Conservation (phyloP, 2,113 vertebrate species). For the Pseudorhombus dupliciocellatus region DNA sequence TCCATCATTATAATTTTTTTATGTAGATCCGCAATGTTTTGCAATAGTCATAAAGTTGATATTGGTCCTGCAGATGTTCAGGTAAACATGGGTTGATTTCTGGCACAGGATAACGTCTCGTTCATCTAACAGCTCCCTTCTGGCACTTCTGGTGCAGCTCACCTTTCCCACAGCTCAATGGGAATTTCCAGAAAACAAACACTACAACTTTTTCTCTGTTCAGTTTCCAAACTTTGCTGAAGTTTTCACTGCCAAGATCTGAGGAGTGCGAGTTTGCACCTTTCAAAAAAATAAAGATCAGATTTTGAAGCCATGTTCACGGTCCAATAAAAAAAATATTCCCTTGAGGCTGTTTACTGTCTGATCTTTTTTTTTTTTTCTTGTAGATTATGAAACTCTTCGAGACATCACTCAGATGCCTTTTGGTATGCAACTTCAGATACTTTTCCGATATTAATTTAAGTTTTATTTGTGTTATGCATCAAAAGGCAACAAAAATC, state of each 20-base stretch:
- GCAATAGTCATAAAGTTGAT: neutral
- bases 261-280: neutral
- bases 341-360: neutral
- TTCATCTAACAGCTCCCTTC: too few relatives aligned
- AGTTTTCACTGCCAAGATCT: neutral
- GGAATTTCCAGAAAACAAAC: too few relatives aligned
- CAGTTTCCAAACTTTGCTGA: slow-evolving; percentile 14
- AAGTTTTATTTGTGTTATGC: too few relatives aligned
- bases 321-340: neutral
- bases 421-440: neutral
- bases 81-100: slow-evolving; percentile 2
- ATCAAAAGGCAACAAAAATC: too few relatives aligned
- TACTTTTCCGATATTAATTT: too few relatives aligned
- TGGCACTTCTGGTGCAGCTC: too few relatives aligned
- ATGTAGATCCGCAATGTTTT: too few relatives aligned
- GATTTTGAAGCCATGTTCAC: too few relatives aligned
- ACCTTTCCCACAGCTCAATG: too few relatives aligned
- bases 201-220: slow-evolving; percentile 5
- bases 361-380: neutral
- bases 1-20: too few relatives aligned
- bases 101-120: too few relatives aligned
- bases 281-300: slow-evolving; percentile 1
- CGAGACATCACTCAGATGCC: neutral
- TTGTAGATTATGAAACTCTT: neutral
- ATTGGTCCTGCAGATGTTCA: neutral